Percentiles rank a stretch among this genome's conserved stretches.
Evolutionary conservation across 2,113 vertebrate genomes (phyloP).

Genomic region (Mormyrus lacerda): DNA sequence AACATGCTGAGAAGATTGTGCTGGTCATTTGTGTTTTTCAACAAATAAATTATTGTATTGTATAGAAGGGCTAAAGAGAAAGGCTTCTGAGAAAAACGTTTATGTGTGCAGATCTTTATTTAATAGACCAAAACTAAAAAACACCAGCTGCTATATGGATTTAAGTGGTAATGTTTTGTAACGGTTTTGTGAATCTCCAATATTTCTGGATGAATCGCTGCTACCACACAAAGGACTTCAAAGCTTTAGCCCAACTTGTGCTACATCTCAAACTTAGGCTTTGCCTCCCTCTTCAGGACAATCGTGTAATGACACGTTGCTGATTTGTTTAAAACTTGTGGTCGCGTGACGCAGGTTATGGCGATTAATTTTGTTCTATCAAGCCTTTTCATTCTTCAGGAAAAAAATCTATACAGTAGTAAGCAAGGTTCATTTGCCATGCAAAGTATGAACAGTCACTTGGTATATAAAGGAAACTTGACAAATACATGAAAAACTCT

Average conservation of each 20-base stretch:
- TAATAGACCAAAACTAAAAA: not conserved
- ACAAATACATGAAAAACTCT: not conserved
- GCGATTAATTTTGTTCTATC: not conserved
- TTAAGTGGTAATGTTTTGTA: not conserved
- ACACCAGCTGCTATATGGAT: not conserved
- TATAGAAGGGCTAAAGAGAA: not conserved
- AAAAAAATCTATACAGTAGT: not conserved
- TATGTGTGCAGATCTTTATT: not conserved
- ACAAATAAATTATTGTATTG: not conserved
- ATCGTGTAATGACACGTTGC: not conserved
- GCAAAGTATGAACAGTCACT: not conserved
- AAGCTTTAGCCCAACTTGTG: not conserved
- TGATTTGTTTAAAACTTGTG: not conserved
- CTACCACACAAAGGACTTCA: not conserved
- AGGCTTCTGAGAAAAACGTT: not conserved
- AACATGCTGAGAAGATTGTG: not conserved
- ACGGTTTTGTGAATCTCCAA: not conserved
- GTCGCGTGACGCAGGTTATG: not conserved
- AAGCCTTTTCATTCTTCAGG: not conserved
- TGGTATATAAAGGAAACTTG: not conserved
- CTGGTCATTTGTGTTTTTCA: not conserved
- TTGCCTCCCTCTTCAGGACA: slow-evolving; percentile 7
- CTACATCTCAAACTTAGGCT: not conserved
- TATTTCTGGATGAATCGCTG: not conserved
- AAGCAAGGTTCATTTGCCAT: not conserved